phyloP scores from a whole-genome alignment of 2,797 vertebrate species.

The Fundulus diaphanus region DNA sequence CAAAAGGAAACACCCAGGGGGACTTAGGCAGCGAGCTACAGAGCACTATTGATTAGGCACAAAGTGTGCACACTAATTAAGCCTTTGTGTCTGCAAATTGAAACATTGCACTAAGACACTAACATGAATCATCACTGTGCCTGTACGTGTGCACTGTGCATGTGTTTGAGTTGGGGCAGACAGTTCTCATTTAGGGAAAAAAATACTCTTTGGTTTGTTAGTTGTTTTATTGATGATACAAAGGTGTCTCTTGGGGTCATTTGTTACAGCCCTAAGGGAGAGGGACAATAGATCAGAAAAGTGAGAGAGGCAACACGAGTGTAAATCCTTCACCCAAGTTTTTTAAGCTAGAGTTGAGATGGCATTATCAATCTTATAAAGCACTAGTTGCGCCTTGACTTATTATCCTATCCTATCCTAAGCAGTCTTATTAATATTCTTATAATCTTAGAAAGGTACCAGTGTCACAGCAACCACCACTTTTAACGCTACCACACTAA shows the following conservation, averaged over 20 bases:
- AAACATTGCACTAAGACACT: slow-evolving; percentile 45
- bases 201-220: slow-evolving; percentile 56
- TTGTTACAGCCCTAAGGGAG: slow-evolving; percentile 39
- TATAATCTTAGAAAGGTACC: not conserved
- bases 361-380: slow-evolving; percentile 23
- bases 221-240: slow-evolving; percentile 54
- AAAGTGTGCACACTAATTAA: slow-evolving; percentile 65
- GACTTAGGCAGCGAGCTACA: slow-evolving; percentile 57
- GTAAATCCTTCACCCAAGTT: slow-evolving; percentile 10
- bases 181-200: slow-evolving; percentile 39
- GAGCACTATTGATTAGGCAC: slow-evolving; percentile 67
- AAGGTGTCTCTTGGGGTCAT: slow-evolving; percentile 36
- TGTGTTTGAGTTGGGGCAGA: slow-evolving; percentile 15
- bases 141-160: slow-evolving; percentile 10
- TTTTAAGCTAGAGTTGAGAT: slow-evolving; percentile 26
- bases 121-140: slow-evolving; percentile 42
- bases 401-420: not conserved
- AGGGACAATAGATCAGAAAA: slow-evolving; percentile 37
- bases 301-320: slow-evolving; percentile 26
- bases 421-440: not conserved
- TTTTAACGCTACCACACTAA: not conserved
- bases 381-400: slow-evolving; percentile 20
- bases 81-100: slow-evolving; percentile 58
- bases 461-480: not conserved
- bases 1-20: slow-evolving; percentile 57